Base-by-base conservation (phyloP, 2,888 invertebrate species). In the Dynastes hyllus region DNA sequence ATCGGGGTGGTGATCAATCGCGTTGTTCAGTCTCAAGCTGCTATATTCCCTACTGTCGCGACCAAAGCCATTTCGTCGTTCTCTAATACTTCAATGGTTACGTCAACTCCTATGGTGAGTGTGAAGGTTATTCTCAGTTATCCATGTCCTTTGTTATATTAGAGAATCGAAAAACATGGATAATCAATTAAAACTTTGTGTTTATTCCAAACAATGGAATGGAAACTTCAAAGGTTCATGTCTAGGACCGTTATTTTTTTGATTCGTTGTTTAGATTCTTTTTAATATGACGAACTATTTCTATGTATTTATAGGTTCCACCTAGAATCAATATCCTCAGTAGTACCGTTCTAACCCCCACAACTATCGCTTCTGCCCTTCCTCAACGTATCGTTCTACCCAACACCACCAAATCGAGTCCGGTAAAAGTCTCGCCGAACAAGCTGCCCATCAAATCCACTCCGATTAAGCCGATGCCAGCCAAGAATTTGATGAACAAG, bases 391-490 rank as follows among this genome's bases (percentile, higher is more conserved):
- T 91, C 82, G 90, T 90, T 81, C 87, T 91, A 83, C 91, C 92
- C 2, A 88, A 87, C 82, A 89, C 90, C 80, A 89, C 91, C 58
- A 89, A 91, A 86, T 89, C 91, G 78, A 87, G 89, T 84, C 88
- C 89, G 0, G 85, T 88, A 13, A 89, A 89, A 82, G 87, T 88
- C 55, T 86, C 88, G 70, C 90, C 91, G 69, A 90, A 91, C 73
- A 92, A 92, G 88, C 88, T 91, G 85, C 88, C 90, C 78, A 90
- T 91, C 85, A 91, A 91, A 86, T 90, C 91, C 65, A 90, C 91
- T 83, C 88, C 90, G 78, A 91, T 92, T 85, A 92, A 92, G 87
- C 91, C 92, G 32, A 91, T 91, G 83, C 92, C 92, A 27, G 79
- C 65, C 32, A 80, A 80, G 40, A 71, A 63, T 1, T 84, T 86